Conservation (phyloP, 1,140 invertebrate species). For the Ceratoteleas bidentatus region DNA sequence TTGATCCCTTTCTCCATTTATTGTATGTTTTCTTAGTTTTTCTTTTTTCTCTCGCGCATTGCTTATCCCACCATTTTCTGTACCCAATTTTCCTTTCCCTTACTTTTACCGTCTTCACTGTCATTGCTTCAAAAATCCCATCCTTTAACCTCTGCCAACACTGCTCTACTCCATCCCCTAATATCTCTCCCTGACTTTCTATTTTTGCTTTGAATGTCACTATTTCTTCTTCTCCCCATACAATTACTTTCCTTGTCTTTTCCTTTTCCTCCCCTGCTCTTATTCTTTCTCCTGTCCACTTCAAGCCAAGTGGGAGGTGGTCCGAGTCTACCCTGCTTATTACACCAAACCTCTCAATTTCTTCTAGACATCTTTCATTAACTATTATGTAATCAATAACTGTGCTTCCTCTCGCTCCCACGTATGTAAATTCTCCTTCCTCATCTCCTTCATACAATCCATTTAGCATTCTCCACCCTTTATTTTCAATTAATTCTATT, state of each 20-base stretch:
- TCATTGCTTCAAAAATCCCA: no score
- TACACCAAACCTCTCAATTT: slow-evolving; percentile 12
- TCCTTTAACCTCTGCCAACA: no score
- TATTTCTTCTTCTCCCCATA: not conserved
- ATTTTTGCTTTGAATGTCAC: not conserved
- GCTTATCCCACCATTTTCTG: no score
- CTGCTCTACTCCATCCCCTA: not conserved
- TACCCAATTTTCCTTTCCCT: no score
- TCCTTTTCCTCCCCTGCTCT: no score
- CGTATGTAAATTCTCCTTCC: slow-evolving; percentile 22
- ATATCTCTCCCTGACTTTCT: not conserved
- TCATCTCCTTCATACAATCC: not conserved
- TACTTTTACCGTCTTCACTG: no score
- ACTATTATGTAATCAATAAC: slow-evolving; percentile 35
- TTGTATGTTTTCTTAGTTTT: no score
- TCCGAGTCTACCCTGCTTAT: slow-evolving; percentile 22
- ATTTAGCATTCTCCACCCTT: not conserved
- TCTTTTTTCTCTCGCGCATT: no score
- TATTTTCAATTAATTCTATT: not conserved
- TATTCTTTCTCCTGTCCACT: slow-evolving; percentile 1
- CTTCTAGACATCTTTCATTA: not conserved
- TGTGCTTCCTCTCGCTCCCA: slow-evolving; percentile 27
- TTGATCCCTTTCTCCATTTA: no score
- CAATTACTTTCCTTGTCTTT: not conserved
- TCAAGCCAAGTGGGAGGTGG: not conserved